Evolutionary conservation across 2,113 vertebrate genomes (phyloP), one percentile per base, ranked within the genome.

Genomic region (Prochilodus magdalenae): DNA sequence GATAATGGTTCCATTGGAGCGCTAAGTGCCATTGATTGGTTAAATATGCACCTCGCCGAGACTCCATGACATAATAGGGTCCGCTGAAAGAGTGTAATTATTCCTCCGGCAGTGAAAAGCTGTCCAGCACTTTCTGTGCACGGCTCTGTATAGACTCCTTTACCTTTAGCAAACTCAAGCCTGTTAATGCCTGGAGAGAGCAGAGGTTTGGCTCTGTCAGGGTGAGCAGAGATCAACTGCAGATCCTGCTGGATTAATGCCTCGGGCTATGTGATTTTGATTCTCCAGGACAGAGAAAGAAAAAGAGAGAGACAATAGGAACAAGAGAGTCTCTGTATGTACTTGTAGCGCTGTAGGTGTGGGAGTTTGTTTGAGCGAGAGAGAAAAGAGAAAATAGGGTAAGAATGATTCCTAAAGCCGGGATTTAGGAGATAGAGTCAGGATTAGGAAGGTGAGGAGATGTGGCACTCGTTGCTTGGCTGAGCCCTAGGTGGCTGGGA

Each of bases 21-120:
- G 14, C 55, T 82, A 85, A 79, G 55, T 55, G 75, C 75, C 30
- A 82, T 82, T 82, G 84, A 85, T 85, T 71, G 55, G 65, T 85
- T 75, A 82, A 79, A 82, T 85, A 82, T 85, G 80, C 81, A 47
- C 63, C 30, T 6, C 5, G 20, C 8, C 44, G 26, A 82, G 84
- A 79, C 53, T 79, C 30, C 44, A 27, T 53, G 62, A 70, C 51
- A 30, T 72, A 72, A 70, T 62, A 59, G 20, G 57, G 71, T 22
- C 24, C 24, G 33, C 60, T 74, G 26, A 57, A 75, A 67, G 72
- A 81, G 63, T 69, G 40, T 81, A 75, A 75, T 81, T 81, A 75
- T 75, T 81, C 40, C 49, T 67, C 33, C 20, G 30, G 27, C 24
- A 30, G 71, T 40, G 71, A 67, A 75, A 67, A 27, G 47, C 22